phyloP scores from a whole-genome alignment of 2,797 vertebrate genomes.

The Knipowitschia caucasica region DNA sequence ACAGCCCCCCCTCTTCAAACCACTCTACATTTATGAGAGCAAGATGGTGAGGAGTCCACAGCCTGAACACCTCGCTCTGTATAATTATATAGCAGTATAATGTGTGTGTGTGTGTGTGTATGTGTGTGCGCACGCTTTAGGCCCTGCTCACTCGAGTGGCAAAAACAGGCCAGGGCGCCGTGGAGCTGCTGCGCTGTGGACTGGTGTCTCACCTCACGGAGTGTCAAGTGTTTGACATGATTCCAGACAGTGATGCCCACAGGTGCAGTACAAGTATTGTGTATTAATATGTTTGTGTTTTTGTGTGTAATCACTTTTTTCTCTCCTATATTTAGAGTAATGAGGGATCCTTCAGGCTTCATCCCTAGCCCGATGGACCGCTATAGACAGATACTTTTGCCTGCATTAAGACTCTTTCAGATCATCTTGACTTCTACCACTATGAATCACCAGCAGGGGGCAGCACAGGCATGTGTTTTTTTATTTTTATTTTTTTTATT shows the following conservation, averaged over 20 bases:
- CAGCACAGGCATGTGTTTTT: conserved; percentile 81
- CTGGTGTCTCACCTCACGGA: conserved; percentile 89
- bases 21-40: conserved; percentile 94
- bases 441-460: conserved; percentile 91
- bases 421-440: conserved; percentile 93
- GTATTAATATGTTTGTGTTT: neutral
- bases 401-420: conserved; percentile 88
- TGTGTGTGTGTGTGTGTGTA: too few species aligned
- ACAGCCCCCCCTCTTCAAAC: conserved; percentile 92
- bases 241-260: conserved; percentile 87
- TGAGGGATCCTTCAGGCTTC: conserved; percentile 89
- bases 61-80: neutral
- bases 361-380: conserved; percentile 91
- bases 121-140: conserved; percentile 66
- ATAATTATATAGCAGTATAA: neutral
- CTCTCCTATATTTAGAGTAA: conserved; percentile 68
- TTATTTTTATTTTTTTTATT: too few species aligned
- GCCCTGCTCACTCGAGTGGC: conserved; percentile 93
- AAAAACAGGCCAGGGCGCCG: conserved; percentile 87
- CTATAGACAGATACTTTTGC: conserved; percentile 92
- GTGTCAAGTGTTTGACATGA: conserved; percentile 95
- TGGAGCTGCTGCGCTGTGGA: conserved; percentile 91
- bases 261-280: conserved; percentile 66
- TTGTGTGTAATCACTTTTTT: too few species aligned
- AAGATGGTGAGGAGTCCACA: conserved; percentile 85